Evolutionary conservation across 1,140 invertebrate species (phyloP), one percentile per base, ranked within the genome.

Genomic region (Hyles vespertilio): DNA sequence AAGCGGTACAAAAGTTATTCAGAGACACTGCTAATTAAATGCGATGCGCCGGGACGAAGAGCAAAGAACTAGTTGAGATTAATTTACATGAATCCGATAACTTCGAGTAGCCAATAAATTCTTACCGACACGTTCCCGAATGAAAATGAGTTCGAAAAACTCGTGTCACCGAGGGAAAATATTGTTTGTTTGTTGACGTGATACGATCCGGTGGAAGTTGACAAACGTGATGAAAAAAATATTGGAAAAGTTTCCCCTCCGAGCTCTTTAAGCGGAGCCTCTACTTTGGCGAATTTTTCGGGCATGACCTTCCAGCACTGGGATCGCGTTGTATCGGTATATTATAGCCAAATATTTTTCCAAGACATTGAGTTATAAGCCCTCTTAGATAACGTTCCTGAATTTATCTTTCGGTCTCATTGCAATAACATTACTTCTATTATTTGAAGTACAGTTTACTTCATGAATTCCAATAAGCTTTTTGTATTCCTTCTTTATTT

Each of bases 181-280:
- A 80, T 77, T 79, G 70, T 74, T 79, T 81, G 79, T 84, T 85
- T 80, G 70, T 77, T 69, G 65, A 77, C 73, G 65, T 71, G 69
- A 83, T 74, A 67, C 70, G 63, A 49, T 22, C 52, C 63, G 67
- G 63, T 61, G 56, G 49, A 73, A 77, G 70, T 77, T 83, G 74
- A 81, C 71, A 82, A 76, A 76, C 66, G 71, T 72, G 66, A 87
- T 82, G 72, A 76, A 79, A 78, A 84, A 83, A 77, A 86, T 86
- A 85, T 87, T 79, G 77, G 74, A 77, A 80, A 85, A 84, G 73
- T 81, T 84, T 72, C 43, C 55, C 45, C 46, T 44, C 57, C 49
- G 60, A 74, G 56, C 63, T 72, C 60, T 67, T 74, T 65, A 72
- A 71, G 67, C 49, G 52, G 58, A 59, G 58, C 50, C 52, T 32